These are phyloP conservation scores for Syngnathus typhle DNA, from an alignment of 2,113 vertebrate species.

Conservation along the genomic window DNA sequence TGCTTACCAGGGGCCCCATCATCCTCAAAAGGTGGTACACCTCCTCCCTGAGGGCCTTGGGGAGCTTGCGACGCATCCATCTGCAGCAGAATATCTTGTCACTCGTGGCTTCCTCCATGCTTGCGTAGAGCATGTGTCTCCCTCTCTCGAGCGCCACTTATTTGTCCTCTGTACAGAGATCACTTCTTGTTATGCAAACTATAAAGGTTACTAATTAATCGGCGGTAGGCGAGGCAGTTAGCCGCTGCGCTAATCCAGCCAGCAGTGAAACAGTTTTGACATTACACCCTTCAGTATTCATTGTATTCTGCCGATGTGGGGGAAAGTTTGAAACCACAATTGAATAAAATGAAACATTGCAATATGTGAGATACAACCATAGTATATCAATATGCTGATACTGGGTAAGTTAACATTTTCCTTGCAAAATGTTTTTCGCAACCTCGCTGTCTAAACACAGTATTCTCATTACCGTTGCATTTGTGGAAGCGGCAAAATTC, in stretches of 20 bases:
- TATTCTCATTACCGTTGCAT: no score
- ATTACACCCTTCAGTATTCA: background rate
- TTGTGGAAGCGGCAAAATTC: no score
- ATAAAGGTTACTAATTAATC: conserved; percentile 56
- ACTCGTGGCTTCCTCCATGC: conserved; percentile 35
- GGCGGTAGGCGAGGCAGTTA: background rate
- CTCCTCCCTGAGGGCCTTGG: conserved; percentile 60
- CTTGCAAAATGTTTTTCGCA: no score
- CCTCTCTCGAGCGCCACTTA: background rate
- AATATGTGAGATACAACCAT: no score
- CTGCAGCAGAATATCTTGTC: conserved; percentile 58
- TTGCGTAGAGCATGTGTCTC: background rate
- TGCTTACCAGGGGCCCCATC: conserved; percentile 69
- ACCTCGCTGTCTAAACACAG: no score
- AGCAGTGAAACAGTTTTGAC: background rate
- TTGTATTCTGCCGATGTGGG: background rate
- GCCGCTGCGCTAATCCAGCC: background rate
- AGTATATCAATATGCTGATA: no score
- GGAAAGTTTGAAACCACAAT: background rate
- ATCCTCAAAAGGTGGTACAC: conserved; percentile 67
- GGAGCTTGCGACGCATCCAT: conserved; percentile 47
- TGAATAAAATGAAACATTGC: no score
- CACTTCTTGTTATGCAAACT: conserved; percentile 15
- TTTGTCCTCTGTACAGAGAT: background rate
- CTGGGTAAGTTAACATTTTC: no score